Evolutionary conservation across 1,140 invertebrate genomes (phyloP), one percentile per base, ranked within the genome.

Genomic region (Halyomorpha halys): DNA sequence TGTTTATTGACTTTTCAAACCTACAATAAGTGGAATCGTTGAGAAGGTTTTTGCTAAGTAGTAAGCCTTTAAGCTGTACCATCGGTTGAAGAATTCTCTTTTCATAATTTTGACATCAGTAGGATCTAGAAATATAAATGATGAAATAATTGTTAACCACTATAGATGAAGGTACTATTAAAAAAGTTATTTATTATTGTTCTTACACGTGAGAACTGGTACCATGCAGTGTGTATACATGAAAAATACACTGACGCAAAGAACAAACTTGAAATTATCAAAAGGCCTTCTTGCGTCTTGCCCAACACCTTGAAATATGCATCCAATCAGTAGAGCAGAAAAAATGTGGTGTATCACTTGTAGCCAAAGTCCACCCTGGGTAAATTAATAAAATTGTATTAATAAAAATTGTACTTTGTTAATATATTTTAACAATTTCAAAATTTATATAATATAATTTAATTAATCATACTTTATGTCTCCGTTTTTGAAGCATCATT

Each of bases 41-140:
- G 91, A 83, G 60, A 91, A 73, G 0, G 90, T 86, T 69, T 91
- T 81, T 0, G 94, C 92, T 15, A 83, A 72, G 68, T 86, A 89
- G 72, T 86, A 89, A 0, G 86, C 81, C 70, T 86, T 86, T 3
- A 87, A 75, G 66, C 85, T 84, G 74, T 89, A 89, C 86, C 86
- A 89, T 51, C 84, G 82, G 72, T 89, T 89, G 67, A 87, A 81
- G 72, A 86, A 85, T 73, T 89, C 87, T 67, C 85, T 74, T 14
- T 83, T 78, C 69, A 88, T 79, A 53, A 86, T 76, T 44, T 80
- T 77, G 71, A 86, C 80, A 73, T 88, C 85, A 60, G 79, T 74
- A 0, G 86, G 85, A 78, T 86, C 86, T 96, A 75, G 34, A 82
- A 81, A 72, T 67, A 69, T 27, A 25, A 56, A 9, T 11, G 11